phyloP scores from a whole-genome alignment of 2,888 invertebrate species.

The Andrena bicolor region DNA sequence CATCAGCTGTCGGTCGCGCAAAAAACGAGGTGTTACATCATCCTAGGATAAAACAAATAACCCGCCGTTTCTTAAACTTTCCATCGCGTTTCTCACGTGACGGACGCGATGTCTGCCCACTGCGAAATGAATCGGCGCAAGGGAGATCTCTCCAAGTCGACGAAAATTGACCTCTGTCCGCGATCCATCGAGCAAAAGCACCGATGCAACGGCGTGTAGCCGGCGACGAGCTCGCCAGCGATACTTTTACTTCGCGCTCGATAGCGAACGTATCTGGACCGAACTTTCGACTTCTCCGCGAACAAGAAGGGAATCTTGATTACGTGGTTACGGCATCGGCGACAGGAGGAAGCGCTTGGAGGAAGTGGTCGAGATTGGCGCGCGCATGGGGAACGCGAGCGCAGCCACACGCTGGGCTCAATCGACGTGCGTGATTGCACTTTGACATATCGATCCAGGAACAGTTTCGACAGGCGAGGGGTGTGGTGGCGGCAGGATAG shows the following conservation, averaged over 20 bases:
- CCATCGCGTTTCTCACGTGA: too few species aligned
- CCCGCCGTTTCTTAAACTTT: too few species aligned
- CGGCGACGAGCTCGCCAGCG: not conserved
- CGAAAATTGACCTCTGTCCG: too few species aligned
- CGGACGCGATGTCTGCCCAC: too few species aligned
- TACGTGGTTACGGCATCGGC: not conserved
- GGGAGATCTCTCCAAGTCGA: too few species aligned
- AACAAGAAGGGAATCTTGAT: conserved; percentile 18
- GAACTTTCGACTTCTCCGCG: conserved; percentile 21
- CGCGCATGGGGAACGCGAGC: not conserved
- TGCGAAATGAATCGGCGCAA: too few species aligned
- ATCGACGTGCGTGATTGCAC: conserved; percentile 43
- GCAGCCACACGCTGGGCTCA: not conserved
- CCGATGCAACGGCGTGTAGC: not conserved
- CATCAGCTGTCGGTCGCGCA: not conserved
- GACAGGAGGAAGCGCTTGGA: not conserved
- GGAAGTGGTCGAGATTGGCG: not conserved
- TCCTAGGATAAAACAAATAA: not conserved
- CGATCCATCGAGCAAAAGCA: too few species aligned
- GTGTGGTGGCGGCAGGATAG: conserved; percentile 63
- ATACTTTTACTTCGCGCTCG: conserved; percentile 15
- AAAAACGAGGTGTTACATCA: not conserved
- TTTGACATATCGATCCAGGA: conserved; percentile 64
- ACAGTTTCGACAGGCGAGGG: conserved; percentile 47
- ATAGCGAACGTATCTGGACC: not conserved